Evolutionary conservation across 2,113 vertebrate species (phyloP).

Genomic region (Nycticryphes semicollaris): DNA sequence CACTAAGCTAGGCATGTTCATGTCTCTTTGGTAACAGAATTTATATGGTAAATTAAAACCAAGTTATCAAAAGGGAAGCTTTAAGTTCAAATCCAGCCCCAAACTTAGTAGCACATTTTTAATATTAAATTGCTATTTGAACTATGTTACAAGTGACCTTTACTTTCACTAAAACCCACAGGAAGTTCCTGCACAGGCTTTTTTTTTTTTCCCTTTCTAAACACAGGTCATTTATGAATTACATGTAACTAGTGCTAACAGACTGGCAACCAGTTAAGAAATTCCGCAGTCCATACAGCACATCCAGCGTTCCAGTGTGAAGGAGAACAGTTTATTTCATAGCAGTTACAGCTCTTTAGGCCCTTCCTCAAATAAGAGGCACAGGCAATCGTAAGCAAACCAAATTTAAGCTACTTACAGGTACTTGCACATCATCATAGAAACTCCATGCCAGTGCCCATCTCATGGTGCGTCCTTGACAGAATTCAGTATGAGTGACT

Average conservation of each 20-base stretch:
- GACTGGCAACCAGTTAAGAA: not conserved
- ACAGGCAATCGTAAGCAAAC: not conserved
- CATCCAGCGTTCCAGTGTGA: not conserved
- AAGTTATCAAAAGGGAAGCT: not conserved
- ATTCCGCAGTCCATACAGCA: not conserved
- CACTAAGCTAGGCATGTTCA: not conserved
- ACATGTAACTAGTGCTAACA: not conserved
- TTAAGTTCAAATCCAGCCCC: not conserved
- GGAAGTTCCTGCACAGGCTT: not conserved
- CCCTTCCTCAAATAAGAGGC: not conserved
- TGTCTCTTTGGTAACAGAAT: not conserved
- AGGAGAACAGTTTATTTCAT: not conserved
- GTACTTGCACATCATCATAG: conserved; percentile 91
- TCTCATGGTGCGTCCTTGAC: conserved; percentile 96
- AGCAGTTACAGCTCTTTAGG: not conserved
- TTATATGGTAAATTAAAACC: not conserved
- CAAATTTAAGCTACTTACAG: conserved; percentile 79
- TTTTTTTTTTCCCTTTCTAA: not conserved
- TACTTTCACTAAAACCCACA: not conserved
- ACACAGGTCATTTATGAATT: not conserved
- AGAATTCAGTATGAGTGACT: conserved; percentile 97
- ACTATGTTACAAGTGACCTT: not conserved
- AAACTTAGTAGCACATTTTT: not conserved
- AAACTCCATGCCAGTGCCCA: conserved; percentile 99
- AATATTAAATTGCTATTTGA: not conserved